These are phyloP conservation scores for Eledone cirrhosa DNA, from an alignment of 2,888 invertebrate genomes.

Conservation along the genomic window DNA sequence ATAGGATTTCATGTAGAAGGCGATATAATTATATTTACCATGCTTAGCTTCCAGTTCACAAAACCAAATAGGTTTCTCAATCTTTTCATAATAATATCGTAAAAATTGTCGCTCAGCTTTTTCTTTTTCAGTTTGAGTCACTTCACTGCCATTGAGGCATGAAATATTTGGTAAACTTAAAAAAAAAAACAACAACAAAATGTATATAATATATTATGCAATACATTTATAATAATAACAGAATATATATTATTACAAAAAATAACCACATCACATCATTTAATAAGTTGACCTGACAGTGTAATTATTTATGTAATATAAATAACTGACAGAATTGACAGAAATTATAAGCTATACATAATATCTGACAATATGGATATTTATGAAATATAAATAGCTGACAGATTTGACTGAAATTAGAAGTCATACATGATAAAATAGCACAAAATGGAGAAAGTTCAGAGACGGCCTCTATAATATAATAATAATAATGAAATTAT, in stretches of 20 bases:
- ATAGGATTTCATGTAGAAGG: too few species aligned
- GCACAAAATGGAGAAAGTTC: too few species aligned
- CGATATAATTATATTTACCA: slow-evolving; percentile 39
- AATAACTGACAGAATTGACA: too few species aligned
- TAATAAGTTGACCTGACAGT: too few species aligned
- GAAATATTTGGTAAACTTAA: slow-evolving; percentile 55
- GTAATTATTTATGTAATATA: too few species aligned
- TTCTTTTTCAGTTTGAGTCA: slow-evolving; percentile 51
- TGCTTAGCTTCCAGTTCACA: slow-evolving; percentile 51
- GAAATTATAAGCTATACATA: too few species aligned
- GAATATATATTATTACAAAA: neutral
- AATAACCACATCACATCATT: neutral
- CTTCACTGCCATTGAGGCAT: slow-evolving; percentile 56
- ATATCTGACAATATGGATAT: neutral
- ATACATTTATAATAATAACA: neutral
- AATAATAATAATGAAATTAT: too few species aligned
- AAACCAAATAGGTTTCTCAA: slow-evolving; percentile 47
- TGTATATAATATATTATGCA: slow-evolving; percentile 18
- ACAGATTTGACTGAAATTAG: too few species aligned
- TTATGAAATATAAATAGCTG: too few species aligned
- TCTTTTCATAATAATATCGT: slow-evolving; percentile 48
- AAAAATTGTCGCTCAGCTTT: slow-evolving; percentile 54
- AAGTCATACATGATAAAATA: too few species aligned
- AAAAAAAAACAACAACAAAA: slow-evolving; percentile 25
- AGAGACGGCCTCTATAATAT: too few species aligned